Evolutionary conservation across 2,888 invertebrate genomes (phyloP).

Genomic region (Macrostomum cliftonense): DNA sequence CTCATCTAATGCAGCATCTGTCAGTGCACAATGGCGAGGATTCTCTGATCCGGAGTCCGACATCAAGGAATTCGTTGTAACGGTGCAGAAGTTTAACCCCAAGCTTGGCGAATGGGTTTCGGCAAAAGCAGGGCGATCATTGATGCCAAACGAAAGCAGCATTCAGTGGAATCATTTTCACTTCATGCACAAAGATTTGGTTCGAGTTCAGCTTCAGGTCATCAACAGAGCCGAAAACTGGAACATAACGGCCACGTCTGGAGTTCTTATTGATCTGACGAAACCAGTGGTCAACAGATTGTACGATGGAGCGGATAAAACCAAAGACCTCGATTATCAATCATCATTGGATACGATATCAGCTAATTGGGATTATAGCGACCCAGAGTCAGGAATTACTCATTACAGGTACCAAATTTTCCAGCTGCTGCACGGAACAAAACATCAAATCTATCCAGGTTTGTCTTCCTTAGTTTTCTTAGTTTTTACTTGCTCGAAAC

Average conservation of each 20-base stretch:
- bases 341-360: constrained; percentile 10
- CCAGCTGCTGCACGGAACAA: too few species aligned
- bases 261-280: constrained; percentile 20
- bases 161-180: constrained; percentile 17
- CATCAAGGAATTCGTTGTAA: constrained; percentile 10
- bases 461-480: too few species aligned
- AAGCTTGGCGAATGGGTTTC: not conserved
- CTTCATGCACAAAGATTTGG: constrained; percentile 17
- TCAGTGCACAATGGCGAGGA: constrained; percentile 17
- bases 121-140: not conserved
- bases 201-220: constrained; percentile 16
- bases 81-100: not conserved
- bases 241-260: constrained; percentile 12
- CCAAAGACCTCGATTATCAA: constrained; percentile 16
- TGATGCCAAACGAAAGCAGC: not conserved
- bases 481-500: too few species aligned
- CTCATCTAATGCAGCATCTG: constrained; percentile 16
- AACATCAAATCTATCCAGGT: too few species aligned
- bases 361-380: constrained; percentile 17
- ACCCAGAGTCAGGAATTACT: constrained; percentile 18
- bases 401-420: too few species aligned
- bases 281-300: constrained; percentile 16
- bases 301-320: constrained; percentile 15
- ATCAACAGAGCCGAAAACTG: constrained; percentile 19
- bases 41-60: constrained; percentile 20